These are phyloP conservation scores for Clarias platycephalus DNA, from an alignment of 2,797 vertebrate species.

Conservation along the genomic window DNA sequence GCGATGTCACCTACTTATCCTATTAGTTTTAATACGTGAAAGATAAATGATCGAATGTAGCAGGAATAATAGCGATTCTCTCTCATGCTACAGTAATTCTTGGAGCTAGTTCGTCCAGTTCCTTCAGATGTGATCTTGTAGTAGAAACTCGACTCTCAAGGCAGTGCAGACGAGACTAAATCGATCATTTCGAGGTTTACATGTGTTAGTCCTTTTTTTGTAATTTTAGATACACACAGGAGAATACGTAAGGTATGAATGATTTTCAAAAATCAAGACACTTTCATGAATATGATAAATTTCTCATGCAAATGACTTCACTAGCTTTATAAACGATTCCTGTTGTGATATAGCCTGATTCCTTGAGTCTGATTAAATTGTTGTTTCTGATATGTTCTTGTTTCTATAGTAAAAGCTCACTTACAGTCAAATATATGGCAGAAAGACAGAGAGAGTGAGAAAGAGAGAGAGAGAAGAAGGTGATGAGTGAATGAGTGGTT, in stretches of 20 bases:
- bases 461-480: not conserved
- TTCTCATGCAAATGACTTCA: not conserved
- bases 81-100: not conserved
- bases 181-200: not conserved
- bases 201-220: not conserved
- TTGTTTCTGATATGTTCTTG: not conserved
- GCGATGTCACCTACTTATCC: not conserved
- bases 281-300: not conserved
- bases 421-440: not conserved
- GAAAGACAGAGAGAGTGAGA: no score
- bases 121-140: not conserved
- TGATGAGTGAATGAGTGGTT: not conserved
- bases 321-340: not conserved
- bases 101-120: not conserved
- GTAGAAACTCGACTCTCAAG: not conserved
- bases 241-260: not conserved
- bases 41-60: not conserved
- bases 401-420: not conserved
- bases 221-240: not conserved
- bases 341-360: not conserved
- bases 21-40: not conserved
- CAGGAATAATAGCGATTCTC: not conserved
- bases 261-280: not conserved
- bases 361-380: not conserved
- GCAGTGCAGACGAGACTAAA: not conserved